Evolutionary conservation across 2,797 vertebrate species (phyloP).

Genomic region (Ctenochaetus hawaiiensis): DNA sequence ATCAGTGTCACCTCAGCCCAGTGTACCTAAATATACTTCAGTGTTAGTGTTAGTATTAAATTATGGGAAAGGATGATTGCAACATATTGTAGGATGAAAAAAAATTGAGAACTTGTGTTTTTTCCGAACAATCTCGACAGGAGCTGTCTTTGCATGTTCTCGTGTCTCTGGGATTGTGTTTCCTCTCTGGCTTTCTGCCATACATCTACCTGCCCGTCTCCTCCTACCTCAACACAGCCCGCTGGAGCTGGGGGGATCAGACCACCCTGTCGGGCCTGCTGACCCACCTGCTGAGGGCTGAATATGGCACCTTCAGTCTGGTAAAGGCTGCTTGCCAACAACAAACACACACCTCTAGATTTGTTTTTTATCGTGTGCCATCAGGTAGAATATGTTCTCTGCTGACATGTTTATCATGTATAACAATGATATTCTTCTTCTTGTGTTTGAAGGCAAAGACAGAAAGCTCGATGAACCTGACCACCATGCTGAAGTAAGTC

Average conservation of each 20-base stretch:
- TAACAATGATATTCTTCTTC: conserved; percentile 1
- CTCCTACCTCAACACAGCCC: conserved; percentile 90
- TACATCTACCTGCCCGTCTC: conserved; percentile 94
- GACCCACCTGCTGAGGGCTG: conserved; percentile 94
- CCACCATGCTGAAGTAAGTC: conserved; percentile 90
- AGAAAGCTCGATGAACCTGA: conserved; percentile 84
- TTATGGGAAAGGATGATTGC: background rate
- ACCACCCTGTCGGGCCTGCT: conserved; percentile 91
- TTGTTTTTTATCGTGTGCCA: too few relatives aligned
- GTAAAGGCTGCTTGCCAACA: conserved; percentile 45
- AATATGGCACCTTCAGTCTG: conserved; percentile 96
- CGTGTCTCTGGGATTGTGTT: conserved; percentile 86
- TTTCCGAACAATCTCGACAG: conserved; percentile 79
- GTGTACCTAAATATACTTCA: background rate
- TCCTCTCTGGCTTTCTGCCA: conserved; percentile 90
- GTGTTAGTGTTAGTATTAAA: background rate
- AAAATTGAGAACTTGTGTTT: background rate
- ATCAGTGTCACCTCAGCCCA: background rate
- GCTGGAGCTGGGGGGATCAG: conserved; percentile 99
- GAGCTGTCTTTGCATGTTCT: conserved; percentile 86
- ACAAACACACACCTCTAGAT: background rate
- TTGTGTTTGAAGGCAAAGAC: conserved; percentile 90
- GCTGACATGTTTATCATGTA: background rate
- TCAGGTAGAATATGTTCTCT: background rate
- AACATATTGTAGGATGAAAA: background rate